phyloP scores from a whole-genome alignment of 2,888 invertebrate species.

The Apeira syringaria region DNA sequence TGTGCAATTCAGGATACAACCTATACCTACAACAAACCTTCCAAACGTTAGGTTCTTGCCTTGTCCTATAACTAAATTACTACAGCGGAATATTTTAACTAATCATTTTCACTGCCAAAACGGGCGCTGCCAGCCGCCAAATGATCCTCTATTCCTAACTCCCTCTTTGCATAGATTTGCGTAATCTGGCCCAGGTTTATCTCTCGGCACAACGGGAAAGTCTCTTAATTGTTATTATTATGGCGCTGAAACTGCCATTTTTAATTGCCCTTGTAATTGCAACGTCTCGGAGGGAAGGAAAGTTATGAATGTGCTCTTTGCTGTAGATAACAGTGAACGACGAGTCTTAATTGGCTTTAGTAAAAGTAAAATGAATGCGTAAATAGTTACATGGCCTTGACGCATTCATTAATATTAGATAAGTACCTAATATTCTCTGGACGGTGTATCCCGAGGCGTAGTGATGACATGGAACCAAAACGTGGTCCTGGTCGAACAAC shows the following conservation, averaged over 20 bases:
- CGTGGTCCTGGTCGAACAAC: no score
- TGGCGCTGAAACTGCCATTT: slow-evolving; percentile 44
- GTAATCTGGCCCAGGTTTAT: slow-evolving; percentile 58
- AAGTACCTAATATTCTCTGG: no score
- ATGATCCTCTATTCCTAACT: slow-evolving; percentile 49
- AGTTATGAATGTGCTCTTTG: slow-evolving; percentile 30
- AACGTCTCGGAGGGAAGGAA: slow-evolving; percentile 30
- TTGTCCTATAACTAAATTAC: no score
- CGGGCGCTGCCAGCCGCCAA: slow-evolving; percentile 33
- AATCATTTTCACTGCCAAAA: background rate
- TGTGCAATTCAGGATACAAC: no score
- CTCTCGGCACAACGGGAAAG: slow-evolving; percentile 38
- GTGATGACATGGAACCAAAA: no score
- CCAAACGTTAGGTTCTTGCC: no score
- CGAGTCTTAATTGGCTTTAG: slow-evolving; percentile 2
- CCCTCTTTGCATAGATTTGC: slow-evolving; percentile 57
- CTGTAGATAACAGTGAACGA: slow-evolving; percentile 4
- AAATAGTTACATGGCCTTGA: no score
- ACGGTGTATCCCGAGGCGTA: no score
- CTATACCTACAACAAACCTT: no score
- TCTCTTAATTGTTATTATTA: slow-evolving; percentile 55
- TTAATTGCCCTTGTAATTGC: slow-evolving; percentile 53
- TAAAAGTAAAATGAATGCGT: no score
- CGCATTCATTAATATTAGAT: no score
- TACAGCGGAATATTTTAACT: no score